Base-by-base conservation (phyloP, 2,797 vertebrate genomes). In the Leptodactylus fallax region DNA sequence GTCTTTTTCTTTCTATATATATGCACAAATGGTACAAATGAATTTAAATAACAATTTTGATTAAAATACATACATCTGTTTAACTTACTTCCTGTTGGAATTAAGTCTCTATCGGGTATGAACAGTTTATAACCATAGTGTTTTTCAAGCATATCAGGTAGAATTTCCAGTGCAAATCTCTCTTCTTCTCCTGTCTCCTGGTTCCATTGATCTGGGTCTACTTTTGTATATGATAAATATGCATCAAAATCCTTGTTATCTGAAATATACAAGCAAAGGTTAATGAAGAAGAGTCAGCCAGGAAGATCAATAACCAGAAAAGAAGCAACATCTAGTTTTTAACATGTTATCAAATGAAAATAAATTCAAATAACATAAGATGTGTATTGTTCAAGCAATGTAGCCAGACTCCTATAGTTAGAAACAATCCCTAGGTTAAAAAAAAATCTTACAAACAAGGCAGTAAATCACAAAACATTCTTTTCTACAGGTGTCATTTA, bases 61-160 rank as follows among this genome's bases (percentile, higher is more conserved):
- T 16, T 25, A 85, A 85, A 77, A 27, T 21, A 17, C 13, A 79
- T 47, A 47, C 65, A 53, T 21, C 23, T 2, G 12, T 58, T 13
- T 74, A 10, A 96, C 98, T 98, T 97, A 99, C 98, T 99, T 98
- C 98, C 98, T 93, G 98, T 98, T 90, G 98, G 97, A 94, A 99
- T 99, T 95, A 99, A 96, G 95, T 99, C 98, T 95, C 98, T 97
- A 90, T 99, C 98, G 72, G 98, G 98, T 92, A 99, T 98, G 93
- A 99, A 99, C 92, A 99, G 94, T 90, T 99, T 99, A 93, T 99
- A 99, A 88, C 98, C 98, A 89, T 99, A 99, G 92, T 99, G 98
- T 92, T 99, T 99, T 95, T 99, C 98, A 93, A 99, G 95, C 93
- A 99, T 98, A 88, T 99, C 98, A 72, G 98, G 98, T 63, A 99